These are phyloP conservation scores for Candoia aspera DNA, from an alignment of 2,113 vertebrate genomes.

Conservation along the genomic window DNA sequence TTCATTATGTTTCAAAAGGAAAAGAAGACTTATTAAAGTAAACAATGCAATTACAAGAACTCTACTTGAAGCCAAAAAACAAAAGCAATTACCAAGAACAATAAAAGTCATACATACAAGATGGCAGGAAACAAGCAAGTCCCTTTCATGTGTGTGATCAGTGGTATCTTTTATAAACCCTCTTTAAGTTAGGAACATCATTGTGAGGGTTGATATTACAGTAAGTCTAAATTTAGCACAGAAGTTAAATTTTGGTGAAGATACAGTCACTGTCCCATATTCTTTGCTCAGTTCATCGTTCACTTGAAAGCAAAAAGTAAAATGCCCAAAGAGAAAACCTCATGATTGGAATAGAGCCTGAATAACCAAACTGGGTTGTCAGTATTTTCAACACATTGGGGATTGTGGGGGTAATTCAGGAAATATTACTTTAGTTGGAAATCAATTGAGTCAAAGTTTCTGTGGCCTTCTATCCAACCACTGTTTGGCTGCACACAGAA, in stretches of 20 bases:
- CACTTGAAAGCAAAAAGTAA: neutral
- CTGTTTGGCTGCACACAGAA: neutral
- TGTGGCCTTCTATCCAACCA: neutral
- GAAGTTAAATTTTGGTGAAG: constrained; percentile 28
- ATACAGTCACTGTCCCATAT: neutral
- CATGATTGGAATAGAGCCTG: neutral
- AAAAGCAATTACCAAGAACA: constrained; percentile 69
- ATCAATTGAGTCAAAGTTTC: neutral
- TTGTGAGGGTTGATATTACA: constrained; percentile 40
- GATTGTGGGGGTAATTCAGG: neutral
- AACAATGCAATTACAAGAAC: constrained; percentile 61
- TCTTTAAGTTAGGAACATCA: constrained; percentile 22
- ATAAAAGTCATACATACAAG: constrained; percentile 61
- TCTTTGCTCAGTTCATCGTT: neutral
- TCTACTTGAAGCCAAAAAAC: constrained; percentile 57
- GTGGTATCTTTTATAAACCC: constrained; percentile 37
- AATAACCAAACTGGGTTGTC: neutral
- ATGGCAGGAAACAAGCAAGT: constrained; percentile 53
- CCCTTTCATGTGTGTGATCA: constrained; percentile 12
- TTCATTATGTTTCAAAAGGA: constrained; percentile 56
- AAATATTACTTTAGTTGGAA: neutral
- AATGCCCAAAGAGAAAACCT: neutral
- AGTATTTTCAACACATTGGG: neutral
- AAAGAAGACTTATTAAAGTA: constrained; percentile 40
- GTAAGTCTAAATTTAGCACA: constrained; percentile 26